Evolutionary conservation across 2,888 invertebrate species (phyloP).

Genomic region (Sinhomidia bicolor): DNA sequence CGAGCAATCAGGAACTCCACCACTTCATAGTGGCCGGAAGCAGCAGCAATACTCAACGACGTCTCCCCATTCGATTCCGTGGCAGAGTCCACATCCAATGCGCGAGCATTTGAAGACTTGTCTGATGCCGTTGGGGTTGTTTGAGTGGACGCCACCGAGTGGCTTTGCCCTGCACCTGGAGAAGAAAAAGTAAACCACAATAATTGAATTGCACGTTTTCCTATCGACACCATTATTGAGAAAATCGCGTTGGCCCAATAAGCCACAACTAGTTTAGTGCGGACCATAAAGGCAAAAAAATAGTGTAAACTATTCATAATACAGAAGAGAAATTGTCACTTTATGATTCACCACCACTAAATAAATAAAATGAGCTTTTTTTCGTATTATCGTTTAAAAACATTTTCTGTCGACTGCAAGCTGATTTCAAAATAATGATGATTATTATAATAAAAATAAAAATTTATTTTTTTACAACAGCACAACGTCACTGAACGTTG

Average conservation of each 20-base stretch:
- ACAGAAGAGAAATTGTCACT: background rate
- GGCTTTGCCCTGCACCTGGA: slow-evolving; percentile 75
- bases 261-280: background rate
- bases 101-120: slow-evolving; percentile 67
- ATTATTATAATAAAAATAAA: no score
- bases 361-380: background rate
- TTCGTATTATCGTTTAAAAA: no score
- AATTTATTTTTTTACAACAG: no score
- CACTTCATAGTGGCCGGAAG: slow-evolving; percentile 97
- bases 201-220: slow-evolving; percentile 15
- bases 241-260: background rate
- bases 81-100: slow-evolving; percentile 96
- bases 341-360: background rate
- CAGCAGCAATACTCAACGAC: slow-evolving; percentile 97
- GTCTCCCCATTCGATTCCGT: slow-evolving; percentile 99
- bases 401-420: no score
- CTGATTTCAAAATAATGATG: no score
- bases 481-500: background rate
- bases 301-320: background rate
- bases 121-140: slow-evolving; percentile 73
- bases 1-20: slow-evolving; percentile 95
- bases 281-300: slow-evolving; percentile 12
- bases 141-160: slow-evolving; percentile 79
- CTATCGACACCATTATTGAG: slow-evolving; percentile 16
- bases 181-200: slow-evolving; percentile 39